phyloP scores from a whole-genome alignment of 2,113 vertebrate genomes.

The Monarcha castaneiventris region DNA sequence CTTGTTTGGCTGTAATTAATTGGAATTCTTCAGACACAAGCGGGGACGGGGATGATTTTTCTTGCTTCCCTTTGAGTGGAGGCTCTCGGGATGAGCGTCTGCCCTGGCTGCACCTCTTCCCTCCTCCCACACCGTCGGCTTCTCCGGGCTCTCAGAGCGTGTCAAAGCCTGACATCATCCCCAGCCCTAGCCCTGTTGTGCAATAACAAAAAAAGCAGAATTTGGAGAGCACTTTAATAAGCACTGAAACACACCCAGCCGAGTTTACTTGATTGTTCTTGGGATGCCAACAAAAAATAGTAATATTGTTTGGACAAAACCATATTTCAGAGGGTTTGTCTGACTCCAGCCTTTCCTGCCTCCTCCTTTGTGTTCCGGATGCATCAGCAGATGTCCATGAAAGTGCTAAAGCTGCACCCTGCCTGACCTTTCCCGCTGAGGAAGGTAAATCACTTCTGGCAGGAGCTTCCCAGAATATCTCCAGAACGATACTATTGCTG shows the following conservation, averaged over 20 bases:
- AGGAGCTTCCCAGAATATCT: conserved; percentile 47
- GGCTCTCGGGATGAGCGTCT: not conserved
- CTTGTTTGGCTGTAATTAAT: not conserved
- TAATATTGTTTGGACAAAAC: conserved; percentile 1
- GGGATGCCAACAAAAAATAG: not conserved
- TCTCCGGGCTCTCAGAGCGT: not conserved
- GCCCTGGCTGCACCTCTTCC: not conserved
- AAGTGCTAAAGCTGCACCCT: conserved; percentile 67
- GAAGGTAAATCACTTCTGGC: conserved; percentile 57
- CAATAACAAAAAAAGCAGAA: conserved; percentile 23
- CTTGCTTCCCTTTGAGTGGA: not conserved
- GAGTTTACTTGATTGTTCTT: conserved; percentile 63
- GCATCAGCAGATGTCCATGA: conserved; percentile 66
- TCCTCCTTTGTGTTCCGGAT: conserved; percentile 69
- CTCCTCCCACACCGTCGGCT: not conserved
- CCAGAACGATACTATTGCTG: not conserved
- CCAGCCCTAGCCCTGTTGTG: conserved; percentile 35
- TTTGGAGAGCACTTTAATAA: conserved; percentile 4
- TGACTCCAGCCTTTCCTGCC: conserved; percentile 70
- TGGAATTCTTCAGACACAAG: not conserved
- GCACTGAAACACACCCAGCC: conserved; percentile 19
- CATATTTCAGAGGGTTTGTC: conserved; percentile 38
- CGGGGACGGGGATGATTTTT: not conserved
- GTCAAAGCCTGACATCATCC: conserved; percentile 55
- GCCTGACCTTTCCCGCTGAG: conserved; percentile 56